Evolutionary conservation across 2,113 vertebrate species (phyloP), one percentile per base, ranked within the genome.

Genomic region (Carettochelys insculpta): DNA sequence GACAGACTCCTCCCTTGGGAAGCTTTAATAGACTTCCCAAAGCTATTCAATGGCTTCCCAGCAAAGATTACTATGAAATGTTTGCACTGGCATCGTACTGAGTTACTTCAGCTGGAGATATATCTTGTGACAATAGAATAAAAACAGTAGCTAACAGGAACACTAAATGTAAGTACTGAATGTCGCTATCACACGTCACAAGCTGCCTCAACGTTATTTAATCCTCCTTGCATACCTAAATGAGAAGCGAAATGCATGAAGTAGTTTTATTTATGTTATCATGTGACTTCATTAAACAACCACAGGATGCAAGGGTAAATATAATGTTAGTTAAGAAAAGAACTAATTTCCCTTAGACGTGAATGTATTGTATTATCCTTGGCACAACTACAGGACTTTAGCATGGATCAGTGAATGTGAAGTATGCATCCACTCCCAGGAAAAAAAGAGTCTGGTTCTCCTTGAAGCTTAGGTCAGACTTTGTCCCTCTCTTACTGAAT

Each of bases 1-100:
- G 89, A 85, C 68, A 94, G 95, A 85, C 90, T 90, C 94, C 91
- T 86, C 94, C 94, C 92, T 82, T 48, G 80, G 86, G 96, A 83
- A 94, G 73, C 82, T 91, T 94, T 95, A 89, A 43, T 22, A 77
- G 77, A 68, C 81, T 88, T 95, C 92, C 89, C 90, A 95, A 88
- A 95, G 90, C 87, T 91, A 16, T 56, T 87, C 5, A 2, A 82
- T 87, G 83, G 85, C 89, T 95, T 96, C 77, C 83, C 89, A 91
- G 90, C 43, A 87, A 89, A 93, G 76, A 92, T 82, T 83, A 80
- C 94, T 93, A 87, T 88, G 90, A 83, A 96, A 94, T 52, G 45
- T 88, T 96, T 90, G 75, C 53, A 58, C 77, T 80, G 83, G 83
- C 78, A 84, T 77, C 0, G 34, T 77, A 79, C 3, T 88, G 85